Evolutionary conservation across 2,888 invertebrate species (phyloP), one percentile per base, ranked within the genome.

Genomic region (Drosophila bunnanda): DNA sequence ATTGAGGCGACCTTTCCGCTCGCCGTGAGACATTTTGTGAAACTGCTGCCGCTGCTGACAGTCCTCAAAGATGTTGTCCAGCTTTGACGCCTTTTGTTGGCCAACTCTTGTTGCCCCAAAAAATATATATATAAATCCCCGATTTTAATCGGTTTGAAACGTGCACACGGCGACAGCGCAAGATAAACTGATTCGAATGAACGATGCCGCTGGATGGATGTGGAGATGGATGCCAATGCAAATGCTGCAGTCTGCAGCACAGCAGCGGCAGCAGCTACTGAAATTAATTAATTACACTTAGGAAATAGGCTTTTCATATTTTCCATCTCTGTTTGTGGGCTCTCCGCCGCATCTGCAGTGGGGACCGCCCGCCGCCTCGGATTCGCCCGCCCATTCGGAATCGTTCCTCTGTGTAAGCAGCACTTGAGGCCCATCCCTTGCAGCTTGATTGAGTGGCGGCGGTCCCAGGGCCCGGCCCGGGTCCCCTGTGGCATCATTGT

Each of bases 221-320:
- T 52, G 61, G 44, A 53, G 74, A 69, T 72, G 52, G 55, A 57
- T 53, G 50, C 69, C 61, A 32, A 80, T 88, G 85, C 64, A 71
- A 76, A 62, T 43, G 76, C 67, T 76, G 62, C 75, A 79, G 84
- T 56, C 80, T 34, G 50, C 50, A 50, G 32, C 17, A 17, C 48
- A 30, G 30, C 17, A 25, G 28, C 43, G 15, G 50, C 75, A 66
- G 64, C 80, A 75, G 77, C 60, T 52, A 43, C 64, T 76, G 52
- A 75, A 88, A 89, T 90, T 89, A 90, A 90, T 89, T 89, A 90
- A 90, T 90, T 89, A 88, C 89, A 90, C 88, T 90, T 77, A 89
- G 89, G 89, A 89, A 89, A 82, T 85, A 79, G 77, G 71, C 82
- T 87, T 83, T 88, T 87, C 70, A 89, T 77, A 25, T 68, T 43